Base-by-base conservation (phyloP, 2,888 invertebrate species). In the Parochlus steinenii region DNA sequence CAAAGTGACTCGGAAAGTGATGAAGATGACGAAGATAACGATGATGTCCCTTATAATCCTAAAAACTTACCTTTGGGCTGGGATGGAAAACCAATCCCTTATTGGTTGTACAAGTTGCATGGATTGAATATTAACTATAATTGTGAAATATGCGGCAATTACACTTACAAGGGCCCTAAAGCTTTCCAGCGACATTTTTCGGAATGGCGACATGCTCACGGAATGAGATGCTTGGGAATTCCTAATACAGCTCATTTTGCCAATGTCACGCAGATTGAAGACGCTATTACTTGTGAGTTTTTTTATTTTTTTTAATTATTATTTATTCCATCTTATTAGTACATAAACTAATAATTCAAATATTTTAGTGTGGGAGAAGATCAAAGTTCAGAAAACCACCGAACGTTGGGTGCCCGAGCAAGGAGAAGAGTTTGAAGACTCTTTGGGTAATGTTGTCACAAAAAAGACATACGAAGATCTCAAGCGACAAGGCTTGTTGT, bases 211-310 rank as follows among this genome's bases (percentile, higher is more conserved):
- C 82, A 82, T 49, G 81, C 82, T 8, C 82, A 82, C 55, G 97
- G 97, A 22, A 98, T 98, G 97, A 68, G 95, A 15, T 99, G 98
- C 54, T 68, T 99, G 11, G 97, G 97, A 5, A 98, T 99, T 46
- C 98, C 98, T 0, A 99, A 99, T 58, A 99, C 98, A 0, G 97
- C 98, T 1, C 98, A 99, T 63, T 99, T 99, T 63, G 97, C 98
- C 1, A 99, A 98, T 57, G 97, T 99, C 23, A 98, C 97, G 1
- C 89, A 92, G 54, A 97, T 97, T 47, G 95, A 95, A 57, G 97
- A 97, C 57, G 97, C 97, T 0, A 68, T 97, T 31, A 87, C 90
- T 24, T 62, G 82, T 82, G 63, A 71, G 78, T 71, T 12, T 11
- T 6, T 14, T 4, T 33, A 6, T 22, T 18, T 22, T 18, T 38